phyloP scores from a whole-genome alignment of 2,113 vertebrate genomes.

The Scophthalmus maximus region DNA sequence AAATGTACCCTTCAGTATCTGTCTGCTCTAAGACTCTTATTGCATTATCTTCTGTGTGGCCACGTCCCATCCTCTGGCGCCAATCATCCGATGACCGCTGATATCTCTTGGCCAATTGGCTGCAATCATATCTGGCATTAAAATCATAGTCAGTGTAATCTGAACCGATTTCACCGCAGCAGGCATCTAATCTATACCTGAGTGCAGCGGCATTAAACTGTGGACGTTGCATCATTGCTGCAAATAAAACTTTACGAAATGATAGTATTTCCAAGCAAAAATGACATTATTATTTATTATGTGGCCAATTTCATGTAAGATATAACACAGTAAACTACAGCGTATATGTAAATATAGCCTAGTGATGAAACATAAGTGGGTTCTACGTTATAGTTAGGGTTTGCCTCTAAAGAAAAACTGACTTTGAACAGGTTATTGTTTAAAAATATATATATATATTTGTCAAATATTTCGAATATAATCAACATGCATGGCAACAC shows the following conservation, averaged over 20 bases:
- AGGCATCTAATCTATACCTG: neutral
- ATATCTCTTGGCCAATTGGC: neutral
- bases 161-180: neutral
- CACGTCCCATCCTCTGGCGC: neutral
- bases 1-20: neutral
- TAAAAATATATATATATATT: neutral
- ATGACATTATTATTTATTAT: neutral
- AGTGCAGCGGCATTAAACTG: neutral
- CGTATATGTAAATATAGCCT: neutral
- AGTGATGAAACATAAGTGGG: no score
- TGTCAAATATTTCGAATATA: neutral
- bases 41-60: neutral
- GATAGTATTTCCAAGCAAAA: neutral
- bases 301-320: neutral
- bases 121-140: neutral
- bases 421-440: neutral
- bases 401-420: neutral
- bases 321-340: no score
- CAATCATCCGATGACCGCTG: neutral
- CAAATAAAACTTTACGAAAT: neutral
- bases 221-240: no score
- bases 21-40: constrained; percentile 1
- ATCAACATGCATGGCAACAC: neutral
- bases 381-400: no score
- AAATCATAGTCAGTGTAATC: neutral